Evolutionary conservation across 2,888 invertebrate species (phyloP).

Genomic region (Caprella mutica): DNA sequence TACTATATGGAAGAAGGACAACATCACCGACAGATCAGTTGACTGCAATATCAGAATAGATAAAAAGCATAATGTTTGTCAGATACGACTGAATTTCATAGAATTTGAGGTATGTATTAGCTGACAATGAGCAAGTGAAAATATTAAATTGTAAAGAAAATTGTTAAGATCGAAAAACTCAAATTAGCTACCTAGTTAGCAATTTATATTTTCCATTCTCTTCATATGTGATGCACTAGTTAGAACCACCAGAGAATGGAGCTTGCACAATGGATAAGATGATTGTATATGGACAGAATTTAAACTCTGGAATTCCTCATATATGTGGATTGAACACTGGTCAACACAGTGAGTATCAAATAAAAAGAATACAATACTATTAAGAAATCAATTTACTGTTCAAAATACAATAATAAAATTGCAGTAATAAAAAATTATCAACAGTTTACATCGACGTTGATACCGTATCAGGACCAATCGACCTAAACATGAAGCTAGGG

Average conservation of each 20-base stretch:
- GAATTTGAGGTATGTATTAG: slow-evolving; percentile 47
- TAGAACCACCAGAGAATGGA: slow-evolving; percentile 56
- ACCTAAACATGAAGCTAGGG: slow-evolving; percentile 49
- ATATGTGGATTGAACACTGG: slow-evolving; percentile 65
- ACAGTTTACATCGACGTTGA: slow-evolving; percentile 62
- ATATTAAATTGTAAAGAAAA: neutral
- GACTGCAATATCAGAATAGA: slow-evolving; percentile 20
- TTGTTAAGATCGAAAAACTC: neutral
- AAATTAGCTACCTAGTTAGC: too few species aligned
- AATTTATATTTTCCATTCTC: too few species aligned
- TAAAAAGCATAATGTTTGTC: slow-evolving; percentile 46
- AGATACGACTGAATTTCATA: slow-evolving; percentile 57
- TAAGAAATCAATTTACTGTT: too few species aligned
- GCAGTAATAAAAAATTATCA: neutral
- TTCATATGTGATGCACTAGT: too few species aligned
- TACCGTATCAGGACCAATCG: slow-evolving; percentile 51
- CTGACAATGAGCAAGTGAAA: neutral
- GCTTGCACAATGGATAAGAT: slow-evolving; percentile 58
- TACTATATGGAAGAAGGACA: slow-evolving; percentile 2
- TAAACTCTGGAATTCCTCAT: slow-evolving; percentile 55
- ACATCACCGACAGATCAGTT: neutral
- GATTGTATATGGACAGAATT: slow-evolving; percentile 57
- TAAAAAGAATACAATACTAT: neutral
- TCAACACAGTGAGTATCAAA: slow-evolving; percentile 53
- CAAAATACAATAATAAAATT: neutral